phyloP scores from a whole-genome alignment of 2,797 vertebrate genomes.

The Chloroceryle inda region DNA sequence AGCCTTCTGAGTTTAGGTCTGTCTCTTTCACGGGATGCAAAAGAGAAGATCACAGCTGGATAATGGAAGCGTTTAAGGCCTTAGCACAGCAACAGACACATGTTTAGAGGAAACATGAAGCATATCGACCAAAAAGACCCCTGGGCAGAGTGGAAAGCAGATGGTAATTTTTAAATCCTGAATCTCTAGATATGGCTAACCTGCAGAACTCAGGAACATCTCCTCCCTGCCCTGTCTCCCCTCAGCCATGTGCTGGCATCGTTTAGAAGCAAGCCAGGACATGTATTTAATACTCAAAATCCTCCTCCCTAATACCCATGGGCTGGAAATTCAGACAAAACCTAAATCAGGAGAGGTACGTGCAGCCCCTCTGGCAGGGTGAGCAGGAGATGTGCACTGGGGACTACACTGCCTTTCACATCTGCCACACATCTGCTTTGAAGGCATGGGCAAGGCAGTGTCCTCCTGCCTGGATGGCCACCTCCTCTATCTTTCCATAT shows the following conservation, averaged over 20 bases:
- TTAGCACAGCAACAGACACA: neutral
- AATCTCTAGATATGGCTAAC: neutral
- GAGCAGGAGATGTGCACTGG: rapidly evolving
- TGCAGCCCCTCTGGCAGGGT: neutral
- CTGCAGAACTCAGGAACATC: neutral
- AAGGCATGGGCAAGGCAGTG: neutral
- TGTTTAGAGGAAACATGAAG: neutral
- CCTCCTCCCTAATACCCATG: too few species aligned
- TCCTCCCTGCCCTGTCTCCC: neutral
- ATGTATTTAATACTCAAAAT: neutral
- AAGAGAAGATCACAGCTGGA: neutral
- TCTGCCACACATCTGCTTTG: neutral
- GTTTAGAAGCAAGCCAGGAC: neutral
- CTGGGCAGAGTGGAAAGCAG: neutral
- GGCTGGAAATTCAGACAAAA: neutral
- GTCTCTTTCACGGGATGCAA: neutral
- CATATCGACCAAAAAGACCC: neutral
- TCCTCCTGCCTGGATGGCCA: neutral
- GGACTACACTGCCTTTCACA: neutral
- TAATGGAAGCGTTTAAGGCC: neutral
- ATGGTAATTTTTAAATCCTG: neutral
- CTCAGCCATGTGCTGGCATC: neutral
- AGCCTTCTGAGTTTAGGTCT: neutral
- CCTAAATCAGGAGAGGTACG: rapidly evolving
- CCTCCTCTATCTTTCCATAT: neutral